Conservation (phyloP, 2,113 vertebrate genomes). For the Cavia porcellus region DNA sequence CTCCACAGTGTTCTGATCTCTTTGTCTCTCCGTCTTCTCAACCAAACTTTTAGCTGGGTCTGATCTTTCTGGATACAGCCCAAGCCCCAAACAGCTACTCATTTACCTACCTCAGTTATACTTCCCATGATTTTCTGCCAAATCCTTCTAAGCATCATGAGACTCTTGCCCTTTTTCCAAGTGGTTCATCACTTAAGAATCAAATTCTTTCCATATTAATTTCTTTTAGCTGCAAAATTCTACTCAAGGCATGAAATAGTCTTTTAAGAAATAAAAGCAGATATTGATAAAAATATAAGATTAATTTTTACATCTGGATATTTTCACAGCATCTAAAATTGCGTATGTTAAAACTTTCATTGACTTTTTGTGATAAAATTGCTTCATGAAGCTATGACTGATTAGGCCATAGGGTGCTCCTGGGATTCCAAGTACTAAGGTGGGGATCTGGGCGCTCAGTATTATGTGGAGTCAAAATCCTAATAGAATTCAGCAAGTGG, state of each 20-base stretch:
- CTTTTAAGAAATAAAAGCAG: constrained; percentile 22
- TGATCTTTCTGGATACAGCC: constrained; percentile 27
- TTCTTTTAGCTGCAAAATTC: background rate
- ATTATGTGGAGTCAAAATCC: background rate
- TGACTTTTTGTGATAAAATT: constrained; percentile 55
- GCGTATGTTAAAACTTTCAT: background rate
- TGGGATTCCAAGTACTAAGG: background rate
- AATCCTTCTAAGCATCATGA: background rate
- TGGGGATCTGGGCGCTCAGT: background rate
- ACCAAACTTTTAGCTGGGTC: background rate
- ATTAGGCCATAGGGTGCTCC: background rate
- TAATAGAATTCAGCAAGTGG: background rate
- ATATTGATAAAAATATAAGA: background rate
- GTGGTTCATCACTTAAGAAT: background rate
- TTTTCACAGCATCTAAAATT: background rate
- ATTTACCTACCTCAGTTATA: background rate
- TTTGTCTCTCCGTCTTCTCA: background rate
- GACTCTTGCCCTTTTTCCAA: background rate
- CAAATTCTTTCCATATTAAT: background rate
- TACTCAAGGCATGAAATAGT: constrained; percentile 2
- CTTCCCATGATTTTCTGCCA: background rate
- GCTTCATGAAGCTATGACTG: background rate
- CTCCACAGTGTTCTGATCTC: background rate
- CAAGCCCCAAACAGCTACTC: background rate
- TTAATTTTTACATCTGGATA: constrained; percentile 24